Conservation (phyloP, 1,140 invertebrate genomes). For the Drosophila oshimai region DNA sequence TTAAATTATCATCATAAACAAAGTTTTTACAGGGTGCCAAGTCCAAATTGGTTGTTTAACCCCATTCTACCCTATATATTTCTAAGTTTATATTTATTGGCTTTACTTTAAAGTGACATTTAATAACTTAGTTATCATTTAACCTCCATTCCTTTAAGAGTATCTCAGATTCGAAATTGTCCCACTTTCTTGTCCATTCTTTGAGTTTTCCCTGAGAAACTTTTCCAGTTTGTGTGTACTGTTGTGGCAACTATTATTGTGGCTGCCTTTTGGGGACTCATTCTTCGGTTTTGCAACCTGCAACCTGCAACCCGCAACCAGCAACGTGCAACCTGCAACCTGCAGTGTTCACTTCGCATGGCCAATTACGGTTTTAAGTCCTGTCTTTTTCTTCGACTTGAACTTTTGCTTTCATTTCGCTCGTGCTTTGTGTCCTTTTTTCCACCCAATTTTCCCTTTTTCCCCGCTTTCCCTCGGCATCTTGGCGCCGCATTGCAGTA, state of each 20-base stretch:
- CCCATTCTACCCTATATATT: no score
- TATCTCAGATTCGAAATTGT: neutral
- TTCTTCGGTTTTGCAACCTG: slow-evolving; percentile 3
- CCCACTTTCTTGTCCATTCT: neutral
- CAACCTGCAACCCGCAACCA: slow-evolving; percentile 8
- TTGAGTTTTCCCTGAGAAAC: slow-evolving; percentile 6
- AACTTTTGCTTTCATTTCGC: slow-evolving; percentile 34
- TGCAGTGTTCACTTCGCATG: slow-evolving; percentile 59
- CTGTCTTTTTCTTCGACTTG: slow-evolving; percentile 35
- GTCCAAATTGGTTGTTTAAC: no score
- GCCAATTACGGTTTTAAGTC: slow-evolving; percentile 69
- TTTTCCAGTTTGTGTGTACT: slow-evolving; percentile 17
- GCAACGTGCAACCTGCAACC: slow-evolving; percentile 27
- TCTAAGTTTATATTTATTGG: no score
- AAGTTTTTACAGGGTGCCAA: no score
- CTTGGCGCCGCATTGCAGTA: slow-evolving; percentile 68
- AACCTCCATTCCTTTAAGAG: neutral
- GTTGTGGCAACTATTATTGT: slow-evolving; percentile 29
- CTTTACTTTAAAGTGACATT: no score
- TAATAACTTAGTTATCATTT: neutral
- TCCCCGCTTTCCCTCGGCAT: neutral
- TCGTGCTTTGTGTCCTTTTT: neutral
- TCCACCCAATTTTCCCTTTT: no score
- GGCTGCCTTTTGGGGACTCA: neutral
- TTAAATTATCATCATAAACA: no score